Base-by-base conservation (phyloP, 1,140 invertebrate species). In the Rhysida immarginata region DNA sequence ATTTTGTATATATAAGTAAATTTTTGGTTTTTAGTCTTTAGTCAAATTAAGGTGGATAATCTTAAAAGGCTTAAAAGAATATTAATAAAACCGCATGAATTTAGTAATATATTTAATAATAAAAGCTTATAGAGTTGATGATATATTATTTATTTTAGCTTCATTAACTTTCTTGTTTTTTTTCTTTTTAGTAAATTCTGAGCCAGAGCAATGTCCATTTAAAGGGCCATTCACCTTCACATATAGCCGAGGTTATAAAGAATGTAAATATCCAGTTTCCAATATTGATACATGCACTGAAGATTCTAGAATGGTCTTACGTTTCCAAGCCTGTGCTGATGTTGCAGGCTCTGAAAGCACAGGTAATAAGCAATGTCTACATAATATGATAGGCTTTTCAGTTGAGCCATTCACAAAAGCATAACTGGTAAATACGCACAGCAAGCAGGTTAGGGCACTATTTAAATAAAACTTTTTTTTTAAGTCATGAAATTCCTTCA, bases 281-380 rank as follows among this genome's bases (percentile, higher is more conserved):
- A 81, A 78, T 35, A 82, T 85, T 14, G 85, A 89, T 65, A 80
- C 83, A 55, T 91, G 86, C 66, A 88, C 84, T 0, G 84, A 89
- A 63, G 80, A 87, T 60, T 85, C 81, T 1, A 74, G 82, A 51
- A 70, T 89, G 16, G 74, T 93, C 44, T 78, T 95, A 61, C 81
- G 82, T 66, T 94, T 91, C 68, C 88, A 93, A 74, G 89, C 89
- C 18, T 95, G 90, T 70, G 85, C 87, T 0, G 89, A 94, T 69
- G 81, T 93, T 3, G 76, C 78, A 23, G 85, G 83, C 43, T 87
- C 87, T 1, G 75, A 77, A 59, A 73, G 70, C 59, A 69, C 69
- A 62, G 68, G 75, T 75, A 64, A 67, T 54, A 64, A n/a, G n/a
- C n/a, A n/a, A n/a, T n/a, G n/a, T n/a, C n/a, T n/a, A n/a, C n/a